Base-by-base conservation (phyloP, 2,797 vertebrate species). In the Sparidentex hasta region DNA sequence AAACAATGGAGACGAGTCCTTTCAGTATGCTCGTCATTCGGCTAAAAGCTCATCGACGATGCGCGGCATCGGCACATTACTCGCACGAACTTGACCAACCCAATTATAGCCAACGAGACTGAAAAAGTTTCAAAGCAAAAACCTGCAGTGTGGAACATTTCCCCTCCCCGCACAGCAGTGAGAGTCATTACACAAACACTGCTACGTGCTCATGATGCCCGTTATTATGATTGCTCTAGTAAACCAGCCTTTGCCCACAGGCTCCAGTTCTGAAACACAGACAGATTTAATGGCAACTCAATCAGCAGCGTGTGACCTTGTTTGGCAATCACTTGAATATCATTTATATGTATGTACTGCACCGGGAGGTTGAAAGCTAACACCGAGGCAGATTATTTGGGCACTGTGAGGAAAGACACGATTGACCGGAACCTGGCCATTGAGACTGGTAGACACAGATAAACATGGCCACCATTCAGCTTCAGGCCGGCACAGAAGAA, bases 371-470 rank as follows among this genome's bases (percentile, higher is more conserved):
- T 38, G 11, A n/a, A 13, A 50, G 51, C 48, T 0, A 48, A 70
- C 44, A 48, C 16, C 3, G 20, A 62, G 13, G 9, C 29, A 51
- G 11, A 65, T 50, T 56, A 56, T 33, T 16, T 50, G 11, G 9
- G 20, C 47, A 20, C 54, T 18, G 47, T 44, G 41, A 71, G 33
- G 16, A 56, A 61, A 69, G n/a, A 73, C 38, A 69, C 27, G 23
- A 69, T 41, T 57, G 48, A 61, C 20, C 52, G 33, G 27, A 67
- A 61, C 43, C 4, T 57, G 54, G 17, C 27, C 41, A 47, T 18
- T 66, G 27, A 55, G 58, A 74, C 20, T 48, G 18, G 48, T 58
- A 59, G 69, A 72, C 76, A 78, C 18, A 55, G 21, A 68, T 29
- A 66, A 51, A 50, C 11, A 20, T 29, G 21, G 11, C 44, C 70